Conservation (phyloP, 1,140 invertebrate species). For the Drosophila subobscura region DNA sequence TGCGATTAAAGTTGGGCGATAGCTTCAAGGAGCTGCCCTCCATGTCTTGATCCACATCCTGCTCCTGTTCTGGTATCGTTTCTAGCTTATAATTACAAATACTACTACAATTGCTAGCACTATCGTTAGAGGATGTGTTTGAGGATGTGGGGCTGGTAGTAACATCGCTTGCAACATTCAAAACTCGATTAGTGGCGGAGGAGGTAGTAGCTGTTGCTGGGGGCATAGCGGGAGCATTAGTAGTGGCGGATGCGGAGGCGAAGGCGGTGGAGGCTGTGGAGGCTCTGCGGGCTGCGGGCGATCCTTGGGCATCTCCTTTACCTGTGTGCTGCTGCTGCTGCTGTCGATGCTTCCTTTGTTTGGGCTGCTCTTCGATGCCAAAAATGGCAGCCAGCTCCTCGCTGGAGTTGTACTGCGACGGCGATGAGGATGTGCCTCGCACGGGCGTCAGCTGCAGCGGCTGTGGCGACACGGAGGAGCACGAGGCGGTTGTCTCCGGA, state of each 20-base stretch:
- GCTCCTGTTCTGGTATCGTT: constrained; percentile 71
- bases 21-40: constrained; percentile 48
- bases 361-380: constrained; percentile 75
- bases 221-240: constrained; percentile 60
- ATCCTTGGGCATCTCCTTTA: constrained; percentile 56
- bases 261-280: constrained; percentile 17
- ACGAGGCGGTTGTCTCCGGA: constrained; percentile 33
- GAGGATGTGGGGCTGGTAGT: constrained; percentile 48
- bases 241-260: constrained; percentile 26
- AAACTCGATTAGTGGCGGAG: constrained; percentile 63
- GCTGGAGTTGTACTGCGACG: constrained; percentile 86
- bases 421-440: constrained; percentile 63
- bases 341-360: constrained; percentile 29
- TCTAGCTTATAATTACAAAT: constrained; percentile 75
- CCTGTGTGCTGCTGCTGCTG: constrained; percentile 56
- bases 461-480: constrained; percentile 43
- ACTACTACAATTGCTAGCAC: constrained; percentile 69
- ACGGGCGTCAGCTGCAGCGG: constrained; percentile 70
- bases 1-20: constrained; percentile 77
- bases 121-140: constrained; percentile 54
- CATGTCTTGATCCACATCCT: constrained; percentile 21
- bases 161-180: constrained; percentile 64
- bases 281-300: constrained; percentile 19
- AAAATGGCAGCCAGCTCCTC: constrained; percentile 87
- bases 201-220: constrained; percentile 56